Conservation (phyloP, 92 coral and sea anemone genomes). For the Phenganax subtilis region DNA sequence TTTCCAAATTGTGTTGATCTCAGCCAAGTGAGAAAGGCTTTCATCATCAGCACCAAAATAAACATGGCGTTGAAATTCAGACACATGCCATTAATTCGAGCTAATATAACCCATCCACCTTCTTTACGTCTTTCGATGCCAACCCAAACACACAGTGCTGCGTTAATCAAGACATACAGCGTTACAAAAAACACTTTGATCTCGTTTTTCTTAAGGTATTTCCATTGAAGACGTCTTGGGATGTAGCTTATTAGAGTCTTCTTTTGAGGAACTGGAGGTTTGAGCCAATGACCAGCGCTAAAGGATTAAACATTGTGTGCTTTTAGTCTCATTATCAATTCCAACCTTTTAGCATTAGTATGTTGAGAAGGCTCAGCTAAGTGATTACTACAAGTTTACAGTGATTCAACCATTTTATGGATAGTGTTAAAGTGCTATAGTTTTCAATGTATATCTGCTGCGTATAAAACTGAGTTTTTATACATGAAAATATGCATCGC, state of each 20-base stretch:
- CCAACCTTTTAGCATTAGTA: too few species aligned
- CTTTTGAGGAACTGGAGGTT: conserved; percentile 7
- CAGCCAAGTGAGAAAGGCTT: conserved; percentile 34
- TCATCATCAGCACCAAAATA: conserved; percentile 43
- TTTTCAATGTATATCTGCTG: too few species aligned
- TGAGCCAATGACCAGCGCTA: conserved; percentile 37
- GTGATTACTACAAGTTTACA: too few species aligned
- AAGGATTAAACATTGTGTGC: neutral
- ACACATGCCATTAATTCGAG: conserved; percentile 36
- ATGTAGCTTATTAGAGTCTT: neutral
- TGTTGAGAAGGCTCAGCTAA: too few species aligned
- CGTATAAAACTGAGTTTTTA: too few species aligned
- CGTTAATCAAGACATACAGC: conserved; percentile 23
- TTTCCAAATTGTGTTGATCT: conserved; percentile 1
- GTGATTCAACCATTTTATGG: too few species aligned
- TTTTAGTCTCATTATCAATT: too few species aligned
- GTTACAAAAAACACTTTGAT: conserved; percentile 21
- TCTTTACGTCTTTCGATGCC: conserved; percentile 8
- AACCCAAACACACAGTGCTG: conserved; percentile 30
- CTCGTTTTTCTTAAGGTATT: conserved; percentile 24
- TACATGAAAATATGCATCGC: too few species aligned
- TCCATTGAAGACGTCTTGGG: conserved; percentile 39
- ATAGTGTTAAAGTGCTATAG: too few species aligned
- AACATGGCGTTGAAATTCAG: conserved; percentile 30
- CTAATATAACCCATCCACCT: conserved; percentile 35